Base-by-base conservation (phyloP, 1,140 invertebrate genomes). In the Copidosoma floridanum region DNA sequence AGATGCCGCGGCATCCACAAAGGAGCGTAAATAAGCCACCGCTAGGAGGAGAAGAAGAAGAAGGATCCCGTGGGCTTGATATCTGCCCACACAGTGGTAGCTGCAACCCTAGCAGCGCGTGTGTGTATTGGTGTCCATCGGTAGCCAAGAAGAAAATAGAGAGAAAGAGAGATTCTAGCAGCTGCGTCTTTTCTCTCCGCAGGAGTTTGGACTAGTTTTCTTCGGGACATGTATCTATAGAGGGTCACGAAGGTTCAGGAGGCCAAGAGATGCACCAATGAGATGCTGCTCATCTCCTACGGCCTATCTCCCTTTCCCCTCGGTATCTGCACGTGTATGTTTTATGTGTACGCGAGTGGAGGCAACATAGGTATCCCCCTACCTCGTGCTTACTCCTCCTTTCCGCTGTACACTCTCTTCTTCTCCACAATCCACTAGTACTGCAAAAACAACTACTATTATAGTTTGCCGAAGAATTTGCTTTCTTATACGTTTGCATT, bases 201-300 rank as follows among this genome's bases (percentile, higher is more conserved):
- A n/a, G n/a, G n/a, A n/a, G n/a, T n/a, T 46, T 70, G 65, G 66
- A 66, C 68, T 71, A 70, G 68, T 68, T 70, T 63, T 66, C 60
- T 37, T 62, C 40, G 47, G 50, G 57, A 61, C 61, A 60, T 63
- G 51, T 59, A 47, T 59, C 29, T 43, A n/a, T 52, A 44, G 58
- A 62, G 67, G 68, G 70, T 71, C 68, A 71, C 38, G 54, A 29
- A 14, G 65, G 70, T 70, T 70, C 65, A 68, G 63, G 64, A 68
- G 68, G 68, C 66, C 68, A 67, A 29, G 11, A 54, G 55, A 60
- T 66, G 63, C 38, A 53, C 69, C 67, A 68, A 67, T 66, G 63
- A 64, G 53, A 58, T 64, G 46, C 59, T 44, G 44, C 29, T 48
- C 21, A 40, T 16, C 47, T 32, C 10, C n/a, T 20, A 1, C 27